Evolutionary conservation across 2,113 vertebrate species (phyloP).

Genomic region (Prolemur simus): DNA sequence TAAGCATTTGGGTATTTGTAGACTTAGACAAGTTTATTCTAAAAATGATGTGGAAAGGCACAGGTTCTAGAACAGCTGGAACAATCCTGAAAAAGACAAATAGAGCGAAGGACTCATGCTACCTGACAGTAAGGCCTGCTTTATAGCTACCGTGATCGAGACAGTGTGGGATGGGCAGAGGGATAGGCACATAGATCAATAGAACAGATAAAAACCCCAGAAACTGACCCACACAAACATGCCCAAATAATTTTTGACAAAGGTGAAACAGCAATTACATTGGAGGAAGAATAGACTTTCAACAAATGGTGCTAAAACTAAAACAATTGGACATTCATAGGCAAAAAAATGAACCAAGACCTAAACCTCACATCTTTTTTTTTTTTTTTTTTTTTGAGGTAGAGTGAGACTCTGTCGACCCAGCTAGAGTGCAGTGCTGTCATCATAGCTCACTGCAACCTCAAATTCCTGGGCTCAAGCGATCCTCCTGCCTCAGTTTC

Average conservation of each 20-base stretch:
- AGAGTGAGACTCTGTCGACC: too few species aligned
- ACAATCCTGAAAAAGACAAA: neutral
- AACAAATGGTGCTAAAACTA: neutral
- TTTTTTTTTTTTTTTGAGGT: neutral
- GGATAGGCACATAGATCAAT: neutral
- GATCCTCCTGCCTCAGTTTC: too few species aligned
- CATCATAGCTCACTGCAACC: too few species aligned
- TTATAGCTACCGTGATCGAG: neutral
- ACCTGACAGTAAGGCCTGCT: neutral
- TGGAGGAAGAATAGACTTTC: neutral
- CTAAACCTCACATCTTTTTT: neutral
- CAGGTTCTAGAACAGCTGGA: neutral
- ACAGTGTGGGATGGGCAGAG: neutral
- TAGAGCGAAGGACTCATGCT: neutral
- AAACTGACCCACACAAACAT: neutral
- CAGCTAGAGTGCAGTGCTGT: too few species aligned
- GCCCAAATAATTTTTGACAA: neutral
- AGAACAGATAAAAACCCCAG: neutral
- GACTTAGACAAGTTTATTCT: neutral
- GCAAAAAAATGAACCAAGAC: neutral
- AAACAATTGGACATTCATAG: neutral
- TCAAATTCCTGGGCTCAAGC: too few species aligned
- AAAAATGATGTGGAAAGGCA: neutral
- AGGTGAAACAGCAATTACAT: neutral
- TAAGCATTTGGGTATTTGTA: neutral